A percentile compares a stretch with the other conserved stretches of the same genome.
Conservation (phyloP, 2,113 vertebrate genomes). For the Cricetomys ansorgei region DNA sequence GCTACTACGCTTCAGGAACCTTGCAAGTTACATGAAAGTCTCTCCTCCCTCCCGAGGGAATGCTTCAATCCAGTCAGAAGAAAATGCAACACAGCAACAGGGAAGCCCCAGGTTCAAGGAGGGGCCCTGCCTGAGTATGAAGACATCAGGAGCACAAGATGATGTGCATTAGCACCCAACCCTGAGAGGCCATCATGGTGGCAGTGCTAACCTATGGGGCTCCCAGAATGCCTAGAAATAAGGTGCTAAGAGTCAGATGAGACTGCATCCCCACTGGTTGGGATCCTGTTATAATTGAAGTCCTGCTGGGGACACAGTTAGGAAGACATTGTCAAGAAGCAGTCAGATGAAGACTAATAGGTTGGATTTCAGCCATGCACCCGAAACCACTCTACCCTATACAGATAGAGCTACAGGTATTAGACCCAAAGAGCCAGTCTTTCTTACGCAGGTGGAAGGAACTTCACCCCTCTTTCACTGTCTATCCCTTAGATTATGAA, state of each 20-base stretch:
- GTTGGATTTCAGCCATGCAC: background rate
- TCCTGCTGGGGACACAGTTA: background rate
- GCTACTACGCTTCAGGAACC: background rate
- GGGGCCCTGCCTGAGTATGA: background rate
- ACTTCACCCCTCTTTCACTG: accelerated
- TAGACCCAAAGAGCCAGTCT: background rate
- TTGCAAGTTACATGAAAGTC: too few species aligned
- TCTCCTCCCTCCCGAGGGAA: background rate
- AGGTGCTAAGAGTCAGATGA: background rate
- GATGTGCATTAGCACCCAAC: background rate
- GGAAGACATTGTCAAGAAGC: background rate
- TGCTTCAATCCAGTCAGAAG: background rate
- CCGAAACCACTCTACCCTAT: background rate
- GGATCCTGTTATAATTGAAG: background rate
- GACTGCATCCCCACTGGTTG: background rate
- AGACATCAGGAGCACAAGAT: too few species aligned
- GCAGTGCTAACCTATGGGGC: background rate
- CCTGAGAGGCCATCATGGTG: too few species aligned
- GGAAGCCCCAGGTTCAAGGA: background rate
- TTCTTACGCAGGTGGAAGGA: background rate
- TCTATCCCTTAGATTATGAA: background rate
- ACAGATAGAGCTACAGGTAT: background rate
- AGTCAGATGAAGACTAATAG: background rate
- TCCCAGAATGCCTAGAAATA: background rate
- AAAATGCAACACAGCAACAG: background rate